Base-by-base conservation (phyloP, 2,113 vertebrate species). In the Crotophaga sulcirostris region DNA sequence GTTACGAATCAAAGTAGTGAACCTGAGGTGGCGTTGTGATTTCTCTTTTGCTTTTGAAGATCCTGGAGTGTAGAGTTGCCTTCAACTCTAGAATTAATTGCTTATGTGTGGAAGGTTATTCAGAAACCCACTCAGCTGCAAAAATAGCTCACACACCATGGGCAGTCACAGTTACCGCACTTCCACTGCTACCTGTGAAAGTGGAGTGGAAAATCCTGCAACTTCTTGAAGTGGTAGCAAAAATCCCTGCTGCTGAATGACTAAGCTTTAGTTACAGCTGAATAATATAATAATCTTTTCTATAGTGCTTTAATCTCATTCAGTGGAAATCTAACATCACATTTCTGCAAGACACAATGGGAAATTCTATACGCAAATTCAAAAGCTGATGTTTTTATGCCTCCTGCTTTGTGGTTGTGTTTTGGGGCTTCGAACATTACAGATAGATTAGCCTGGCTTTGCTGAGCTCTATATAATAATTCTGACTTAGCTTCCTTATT, bases 21-120 rank as follows among this genome's bases (percentile, higher is more conserved):
- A 95, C 96, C 86, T 1, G 10, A 94, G 92, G 96, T 97, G 95
- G 80, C 40, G 2, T 92, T 0, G 7, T 94, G 94, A 96, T 95
- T 96, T 95, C 88, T 90, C 66, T 59, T 95, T 95, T 51, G 40
- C 86, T 96, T 97, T 97, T 96, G 96, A 97, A 95, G 93, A 92
- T 93, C 60, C 80, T 93, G 1, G 7, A 89, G 90, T 94, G 70
- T 94, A 95, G 92, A 93, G 84, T 96, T 93, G 93, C 95, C 86
- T 95, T 95, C 94, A 84, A 68, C 80, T 90, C 85, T 84, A 78
- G 88, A 94, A 97, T 97, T 92, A 96, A 97, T 96, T 95, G 69
- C 90, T 90, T 0, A 4, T 73, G 73, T 95, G 89, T 90, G 83
- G 85, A 87, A 94, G 73, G 86, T 92, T 94, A 94, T 62, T 64